Conservation (phyloP, 2,113 vertebrate species). For the Bubo scandiacus region DNA sequence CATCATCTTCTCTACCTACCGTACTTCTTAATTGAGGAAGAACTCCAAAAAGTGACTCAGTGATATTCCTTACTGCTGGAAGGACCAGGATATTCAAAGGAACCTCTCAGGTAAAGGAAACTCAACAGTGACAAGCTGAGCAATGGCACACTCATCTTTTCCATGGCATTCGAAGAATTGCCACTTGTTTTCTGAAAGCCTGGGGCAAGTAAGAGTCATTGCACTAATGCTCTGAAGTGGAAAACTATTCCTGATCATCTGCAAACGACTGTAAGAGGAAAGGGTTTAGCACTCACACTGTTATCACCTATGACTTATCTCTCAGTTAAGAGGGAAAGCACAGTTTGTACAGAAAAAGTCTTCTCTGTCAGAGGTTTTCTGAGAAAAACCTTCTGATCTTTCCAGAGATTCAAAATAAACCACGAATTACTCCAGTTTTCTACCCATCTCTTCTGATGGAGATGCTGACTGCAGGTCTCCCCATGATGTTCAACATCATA, state of each 20-base stretch:
- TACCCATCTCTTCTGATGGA: neutral
- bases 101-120: neutral
- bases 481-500: accelerated
- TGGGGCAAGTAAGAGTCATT: neutral
- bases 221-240: accelerated
- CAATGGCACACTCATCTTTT: accelerated
- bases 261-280: neutral
- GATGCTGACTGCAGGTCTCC: neutral
- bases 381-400: neutral
- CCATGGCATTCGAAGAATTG: neutral
- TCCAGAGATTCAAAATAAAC: neutral
- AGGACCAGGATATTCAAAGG: neutral
- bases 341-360: neutral
- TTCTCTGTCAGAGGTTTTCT: neutral
- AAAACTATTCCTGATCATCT: neutral
- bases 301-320: neutral
- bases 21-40: neutral
- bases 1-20: neutral
- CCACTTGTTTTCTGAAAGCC: neutral
- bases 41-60: neutral
- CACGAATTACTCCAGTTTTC: neutral
- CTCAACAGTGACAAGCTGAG: neutral
- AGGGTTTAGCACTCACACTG: neutral
- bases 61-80: neutral
- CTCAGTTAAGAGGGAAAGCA: neutral